Conservation (phyloP, 2,797 vertebrate species). For the Pseudomugil gertrudae region DNA sequence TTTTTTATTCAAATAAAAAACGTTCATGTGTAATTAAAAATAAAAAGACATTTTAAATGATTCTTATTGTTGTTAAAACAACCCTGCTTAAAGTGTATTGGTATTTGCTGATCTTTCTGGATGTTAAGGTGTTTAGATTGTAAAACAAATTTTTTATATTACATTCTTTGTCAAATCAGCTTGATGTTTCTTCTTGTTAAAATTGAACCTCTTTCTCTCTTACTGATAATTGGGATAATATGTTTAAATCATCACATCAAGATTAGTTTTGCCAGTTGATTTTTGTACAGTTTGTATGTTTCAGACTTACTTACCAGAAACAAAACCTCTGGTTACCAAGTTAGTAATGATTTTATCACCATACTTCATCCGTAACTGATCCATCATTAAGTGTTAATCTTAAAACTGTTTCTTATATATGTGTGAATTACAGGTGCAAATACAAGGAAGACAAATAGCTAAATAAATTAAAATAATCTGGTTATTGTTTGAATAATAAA, state of each 20-base stretch:
- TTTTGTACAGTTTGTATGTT: neutral
- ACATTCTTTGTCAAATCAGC: neutral
- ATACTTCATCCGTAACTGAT: neutral
- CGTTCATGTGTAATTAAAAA: constrained; percentile 2
- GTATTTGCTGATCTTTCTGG: neutral
- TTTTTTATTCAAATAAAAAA: neutral
- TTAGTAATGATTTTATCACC: neutral
- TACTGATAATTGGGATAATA: neutral
- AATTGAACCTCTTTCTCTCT: neutral
- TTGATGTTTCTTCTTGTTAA: constrained; percentile 2
- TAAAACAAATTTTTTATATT: neutral
- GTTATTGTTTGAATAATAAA: neutral
- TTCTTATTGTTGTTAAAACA: neutral
- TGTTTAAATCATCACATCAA: neutral
- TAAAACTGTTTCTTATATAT: no score
- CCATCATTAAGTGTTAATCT: no score
- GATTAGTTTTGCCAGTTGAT: neutral
- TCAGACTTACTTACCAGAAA: no score
- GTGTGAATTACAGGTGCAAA: neutral
- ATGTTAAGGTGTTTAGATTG: neutral
- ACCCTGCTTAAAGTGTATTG: neutral
- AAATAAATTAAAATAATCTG: neutral
- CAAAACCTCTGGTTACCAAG: neutral
- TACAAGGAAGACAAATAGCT: neutral
- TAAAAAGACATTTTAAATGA: constrained; percentile 6